phyloP scores from a whole-genome alignment of 2,888 invertebrate genomes.

The Arge pagana region DNA sequence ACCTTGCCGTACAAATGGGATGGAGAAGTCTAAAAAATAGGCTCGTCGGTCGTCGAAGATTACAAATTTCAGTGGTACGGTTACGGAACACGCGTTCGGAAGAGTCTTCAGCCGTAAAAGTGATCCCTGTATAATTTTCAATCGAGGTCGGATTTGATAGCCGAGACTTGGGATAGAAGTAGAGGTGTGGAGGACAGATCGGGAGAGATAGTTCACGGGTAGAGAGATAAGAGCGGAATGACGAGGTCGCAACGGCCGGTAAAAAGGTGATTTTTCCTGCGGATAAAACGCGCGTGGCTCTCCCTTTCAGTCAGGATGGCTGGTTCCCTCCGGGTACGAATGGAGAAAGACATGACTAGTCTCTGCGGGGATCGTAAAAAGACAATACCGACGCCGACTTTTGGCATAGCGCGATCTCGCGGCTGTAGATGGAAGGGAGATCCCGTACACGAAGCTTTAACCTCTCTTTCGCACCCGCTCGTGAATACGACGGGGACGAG shows the following conservation, averaged over 20 bases:
- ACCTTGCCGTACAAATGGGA: too few species aligned
- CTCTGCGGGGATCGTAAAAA: constrained; percentile 53
- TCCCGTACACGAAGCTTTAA: constrained; percentile 2
- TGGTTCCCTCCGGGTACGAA: constrained; percentile 32
- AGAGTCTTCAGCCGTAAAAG: constrained; percentile 49
- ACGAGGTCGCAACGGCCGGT: constrained; percentile 59
- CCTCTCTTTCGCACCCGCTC: background rate
- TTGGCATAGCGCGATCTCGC: too few species aligned
- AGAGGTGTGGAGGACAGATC: constrained; percentile 7
- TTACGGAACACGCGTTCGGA: background rate
- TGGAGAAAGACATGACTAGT: constrained; percentile 31
- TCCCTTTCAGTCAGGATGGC: constrained; percentile 15
- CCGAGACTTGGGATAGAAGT: constrained; percentile 43
- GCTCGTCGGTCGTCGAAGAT: too few species aligned
- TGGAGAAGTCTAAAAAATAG: too few species aligned
- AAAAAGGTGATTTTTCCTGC: constrained; percentile 56
- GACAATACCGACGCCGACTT: constrained; percentile 47
- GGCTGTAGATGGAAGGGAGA: background rate
- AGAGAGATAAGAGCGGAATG: constrained; percentile 54
- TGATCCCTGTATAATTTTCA: constrained; percentile 60
- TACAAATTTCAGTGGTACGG: constrained; percentile 8
- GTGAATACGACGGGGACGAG: too few species aligned
- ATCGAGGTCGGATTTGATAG: constrained; percentile 57
- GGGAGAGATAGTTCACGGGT: constrained; percentile 31
- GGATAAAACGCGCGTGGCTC: constrained; percentile 46